These are phyloP conservation scores for Tetrao urogallus DNA, from an alignment of 2,113 vertebrate genomes.

Conservation along the genomic window DNA sequence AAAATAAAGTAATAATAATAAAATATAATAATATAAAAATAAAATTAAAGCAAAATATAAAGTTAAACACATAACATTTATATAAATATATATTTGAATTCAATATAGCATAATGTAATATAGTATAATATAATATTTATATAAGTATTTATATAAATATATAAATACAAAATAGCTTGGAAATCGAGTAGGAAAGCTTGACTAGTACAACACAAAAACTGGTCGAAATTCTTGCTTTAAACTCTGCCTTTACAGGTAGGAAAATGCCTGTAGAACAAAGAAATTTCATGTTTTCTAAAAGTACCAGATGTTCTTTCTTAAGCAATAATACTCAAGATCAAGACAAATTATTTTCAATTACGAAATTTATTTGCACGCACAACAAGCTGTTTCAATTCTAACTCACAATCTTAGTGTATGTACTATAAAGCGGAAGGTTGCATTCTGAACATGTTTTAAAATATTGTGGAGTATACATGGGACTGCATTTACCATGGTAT, in stretches of 20 bases:
- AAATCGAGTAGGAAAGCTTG: constrained; percentile 42
- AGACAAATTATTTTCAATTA: neutral
- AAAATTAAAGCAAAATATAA: neutral
- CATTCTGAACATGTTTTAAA: neutral
- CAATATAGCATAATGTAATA: no score
- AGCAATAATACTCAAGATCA: neutral
- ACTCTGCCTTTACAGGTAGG: neutral
- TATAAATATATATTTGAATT: no score
- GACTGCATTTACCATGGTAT: neutral
- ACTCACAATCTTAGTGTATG: neutral
- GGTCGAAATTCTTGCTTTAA: constrained; percentile 4
- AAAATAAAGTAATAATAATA: neutral
- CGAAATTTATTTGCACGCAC: neutral
- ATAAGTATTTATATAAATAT: no score
- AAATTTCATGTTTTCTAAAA: constrained; percentile 3
- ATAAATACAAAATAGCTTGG: neutral
- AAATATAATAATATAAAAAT: neutral
- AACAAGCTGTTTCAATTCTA: neutral
- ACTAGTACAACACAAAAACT: constrained; percentile 30
- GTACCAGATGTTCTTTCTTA: neutral
- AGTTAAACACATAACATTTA: no score
- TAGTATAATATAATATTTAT: no score
- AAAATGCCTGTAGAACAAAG: neutral
- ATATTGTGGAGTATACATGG: neutral
- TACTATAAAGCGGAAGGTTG: neutral